Evolutionary conservation across 1,140 invertebrate genomes (phyloP).

Genomic region (Manduca sexta): DNA sequence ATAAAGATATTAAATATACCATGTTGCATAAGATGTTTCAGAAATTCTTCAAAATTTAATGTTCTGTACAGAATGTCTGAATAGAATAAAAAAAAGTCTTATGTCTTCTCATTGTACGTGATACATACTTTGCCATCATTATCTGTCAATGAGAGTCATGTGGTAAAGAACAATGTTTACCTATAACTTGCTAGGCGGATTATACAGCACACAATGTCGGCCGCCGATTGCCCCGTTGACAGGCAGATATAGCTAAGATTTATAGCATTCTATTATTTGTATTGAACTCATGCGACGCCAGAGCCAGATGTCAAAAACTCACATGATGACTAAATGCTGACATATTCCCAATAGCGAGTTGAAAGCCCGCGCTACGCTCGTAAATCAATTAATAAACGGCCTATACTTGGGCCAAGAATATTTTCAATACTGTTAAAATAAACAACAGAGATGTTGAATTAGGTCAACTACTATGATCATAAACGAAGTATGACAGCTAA

Average conservation of each 20-base stretch:
- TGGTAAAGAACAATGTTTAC: no score
- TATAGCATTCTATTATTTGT: slow-evolving; percentile 11
- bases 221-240: no score
- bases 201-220: no score
- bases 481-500: slow-evolving; percentile 31
- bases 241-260: slow-evolving; percentile 3
- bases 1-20: no score
- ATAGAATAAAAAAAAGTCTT: no score
- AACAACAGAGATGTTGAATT: slow-evolving; percentile 23
- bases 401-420: slow-evolving; percentile 5
- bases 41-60: no score
- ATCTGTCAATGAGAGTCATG: no score
- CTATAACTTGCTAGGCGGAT: no score
- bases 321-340: slow-evolving; percentile 11
- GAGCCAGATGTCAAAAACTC: slow-evolving; percentile 16
- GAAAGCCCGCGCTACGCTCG: slow-evolving; percentile 2
- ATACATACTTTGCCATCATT: no score
- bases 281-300: slow-evolving; percentile 7
- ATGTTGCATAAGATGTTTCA: no score
- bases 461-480: slow-evolving; percentile 23
- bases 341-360: slow-evolving; percentile 8
- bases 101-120: no score
- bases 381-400: slow-evolving; percentile 16
- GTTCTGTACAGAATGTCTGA: no score
- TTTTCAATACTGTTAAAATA: slow-evolving; percentile 10